Conservation (phyloP, 2,113 vertebrate species). For the Fregetta grallaria region DNA sequence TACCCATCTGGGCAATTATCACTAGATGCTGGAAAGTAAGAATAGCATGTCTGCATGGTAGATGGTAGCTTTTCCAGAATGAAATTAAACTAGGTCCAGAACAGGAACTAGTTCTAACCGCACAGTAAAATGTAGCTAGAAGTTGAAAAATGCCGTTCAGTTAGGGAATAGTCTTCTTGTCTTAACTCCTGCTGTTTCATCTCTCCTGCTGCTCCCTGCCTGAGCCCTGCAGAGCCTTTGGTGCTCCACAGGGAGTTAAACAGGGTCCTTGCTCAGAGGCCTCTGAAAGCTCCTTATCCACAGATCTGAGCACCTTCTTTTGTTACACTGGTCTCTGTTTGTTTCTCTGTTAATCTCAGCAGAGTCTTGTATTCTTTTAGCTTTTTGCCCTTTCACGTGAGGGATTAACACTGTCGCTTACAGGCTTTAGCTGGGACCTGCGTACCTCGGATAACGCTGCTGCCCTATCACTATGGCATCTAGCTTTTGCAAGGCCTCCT, state of each 20-base stretch:
- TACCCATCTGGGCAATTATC: constrained; percentile 28
- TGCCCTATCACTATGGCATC: not conserved
- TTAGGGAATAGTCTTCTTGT: not conserved
- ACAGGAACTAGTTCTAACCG: constrained; percentile 9
- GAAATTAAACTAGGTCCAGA: constrained; percentile 8
- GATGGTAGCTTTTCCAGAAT: constrained; percentile 13
- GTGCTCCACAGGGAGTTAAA: constrained; percentile 51
- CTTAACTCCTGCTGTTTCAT: constrained; percentile 3
- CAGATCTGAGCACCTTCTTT: constrained; percentile 57
- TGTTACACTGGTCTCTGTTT: constrained; percentile 22
- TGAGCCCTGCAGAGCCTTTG: not conserved
- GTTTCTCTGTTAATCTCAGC: constrained; percentile 55
- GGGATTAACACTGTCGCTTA: not conserved
- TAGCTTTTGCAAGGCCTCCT: not conserved
- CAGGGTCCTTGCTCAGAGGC: constrained; percentile 25
- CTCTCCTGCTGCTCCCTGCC: not conserved
- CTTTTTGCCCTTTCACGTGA: constrained; percentile 53
- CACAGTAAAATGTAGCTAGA: not conserved
- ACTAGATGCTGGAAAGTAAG: not conserved
- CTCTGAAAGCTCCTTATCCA: constrained; percentile 45
- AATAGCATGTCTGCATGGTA: not conserved
- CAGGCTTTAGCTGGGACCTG: not conserved
- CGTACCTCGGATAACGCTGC: not conserved
- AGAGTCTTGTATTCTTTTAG: constrained; percentile 51
- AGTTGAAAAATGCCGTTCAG: not conserved